Conservation (phyloP, 1,140 invertebrate genomes). For the Drosophila kohkoa region DNA sequence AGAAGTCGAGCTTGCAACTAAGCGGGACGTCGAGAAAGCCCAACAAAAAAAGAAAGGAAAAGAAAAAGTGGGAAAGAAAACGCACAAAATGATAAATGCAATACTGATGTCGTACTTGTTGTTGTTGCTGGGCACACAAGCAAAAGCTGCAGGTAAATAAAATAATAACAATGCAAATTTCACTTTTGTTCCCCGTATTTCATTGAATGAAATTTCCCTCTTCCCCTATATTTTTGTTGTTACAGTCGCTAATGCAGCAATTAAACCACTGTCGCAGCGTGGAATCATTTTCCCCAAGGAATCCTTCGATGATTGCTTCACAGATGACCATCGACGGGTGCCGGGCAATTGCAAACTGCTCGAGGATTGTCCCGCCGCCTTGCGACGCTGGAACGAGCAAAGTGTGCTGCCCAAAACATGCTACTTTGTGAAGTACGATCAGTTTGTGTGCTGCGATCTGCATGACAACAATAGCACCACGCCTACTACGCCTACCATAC, state of each 20-base stretch:
- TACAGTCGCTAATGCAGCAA: constrained; percentile 47
- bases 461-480: constrained; percentile 14
- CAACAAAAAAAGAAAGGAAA: neutral
- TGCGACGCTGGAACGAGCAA: constrained; percentile 53
- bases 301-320: constrained; percentile 67
- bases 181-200: neutral
- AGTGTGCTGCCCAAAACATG: constrained; percentile 69
- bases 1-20: constrained; percentile 25
- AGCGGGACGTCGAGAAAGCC: constrained; percentile 26
- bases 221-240: neutral
- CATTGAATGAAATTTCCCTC: neutral
- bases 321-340: constrained; percentile 41
- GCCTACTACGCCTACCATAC: constrained; percentile 3
- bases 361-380: constrained; percentile 61
- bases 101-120: neutral
- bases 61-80: neutral
- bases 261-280: constrained; percentile 56
- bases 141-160: constrained; percentile 6
- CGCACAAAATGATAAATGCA: constrained; percentile 21
- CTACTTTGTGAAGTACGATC: constrained; percentile 77
- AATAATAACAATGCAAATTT: neutral
- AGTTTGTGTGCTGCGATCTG: constrained; percentile 69
- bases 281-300: constrained; percentile 74
- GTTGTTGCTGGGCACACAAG: neutral
- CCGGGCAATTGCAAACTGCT: constrained; percentile 62